Conservation (phyloP, 92 coral and sea anemone species). For the Nematostella vectensis region DNA sequence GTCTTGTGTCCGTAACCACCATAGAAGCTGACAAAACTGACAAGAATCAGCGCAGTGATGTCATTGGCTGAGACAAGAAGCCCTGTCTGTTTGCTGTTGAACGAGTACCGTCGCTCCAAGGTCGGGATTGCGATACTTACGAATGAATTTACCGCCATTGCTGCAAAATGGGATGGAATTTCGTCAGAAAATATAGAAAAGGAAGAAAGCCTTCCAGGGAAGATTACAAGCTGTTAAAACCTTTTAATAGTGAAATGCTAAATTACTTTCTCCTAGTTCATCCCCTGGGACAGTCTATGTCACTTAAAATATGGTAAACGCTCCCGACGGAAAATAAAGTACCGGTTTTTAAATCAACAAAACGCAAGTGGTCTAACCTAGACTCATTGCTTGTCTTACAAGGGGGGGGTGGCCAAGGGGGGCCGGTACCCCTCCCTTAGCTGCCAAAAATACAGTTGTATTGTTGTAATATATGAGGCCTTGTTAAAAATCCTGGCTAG, state of each 20-base stretch:
- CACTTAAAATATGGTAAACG: too few species aligned
- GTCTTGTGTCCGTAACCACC: slow-evolving; percentile 53
- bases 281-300: too few species aligned
- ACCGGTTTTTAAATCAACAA: too few species aligned
- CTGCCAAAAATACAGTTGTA: not conserved
- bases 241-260: too few species aligned
- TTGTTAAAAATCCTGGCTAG: too few species aligned
- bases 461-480: too few species aligned
- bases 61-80: slow-evolving; percentile 46
- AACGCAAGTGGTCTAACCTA: too few species aligned
- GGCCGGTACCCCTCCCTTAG: too few species aligned
- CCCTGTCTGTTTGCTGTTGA: slow-evolving; percentile 43
- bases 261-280: too few species aligned
- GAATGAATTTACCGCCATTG: slow-evolving; percentile 42
- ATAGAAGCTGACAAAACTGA: slow-evolving; percentile 43
- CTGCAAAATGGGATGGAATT: slow-evolving; percentile 6
- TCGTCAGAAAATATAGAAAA: not conserved
- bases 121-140: slow-evolving; percentile 40
- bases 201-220: not conserved
- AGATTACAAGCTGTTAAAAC: not conserved
- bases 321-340: too few species aligned
- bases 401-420: too few species aligned
- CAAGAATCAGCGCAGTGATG: slow-evolving; percentile 34
- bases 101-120: slow-evolving; percentile 39
- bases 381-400: too few species aligned